Evolutionary conservation across 92 coral and sea anemone genomes (phyloP).

Genomic region (Palythoa caribaeorum): DNA sequence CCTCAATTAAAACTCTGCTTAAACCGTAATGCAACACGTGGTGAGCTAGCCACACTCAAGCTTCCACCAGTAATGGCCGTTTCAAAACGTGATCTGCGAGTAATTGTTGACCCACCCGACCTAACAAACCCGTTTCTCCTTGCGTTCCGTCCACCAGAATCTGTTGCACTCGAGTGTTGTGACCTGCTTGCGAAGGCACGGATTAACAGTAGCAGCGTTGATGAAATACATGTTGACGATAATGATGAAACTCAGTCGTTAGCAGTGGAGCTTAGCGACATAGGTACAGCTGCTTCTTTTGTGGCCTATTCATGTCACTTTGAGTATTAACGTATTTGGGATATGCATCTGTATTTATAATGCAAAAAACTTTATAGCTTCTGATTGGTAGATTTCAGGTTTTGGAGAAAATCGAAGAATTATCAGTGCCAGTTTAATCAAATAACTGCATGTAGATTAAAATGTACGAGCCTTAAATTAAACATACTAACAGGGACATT

Average conservation of each 20-base stretch:
- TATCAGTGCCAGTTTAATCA: too few relatives aligned
- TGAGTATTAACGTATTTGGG: too few relatives aligned
- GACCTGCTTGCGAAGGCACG: not conserved
- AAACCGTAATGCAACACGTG: conserved; percentile 8
- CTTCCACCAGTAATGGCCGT: conserved; percentile 24
- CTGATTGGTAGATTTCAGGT: too few relatives aligned
- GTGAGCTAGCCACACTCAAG: conserved; percentile 1
- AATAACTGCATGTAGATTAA: too few relatives aligned
- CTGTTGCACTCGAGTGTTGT: not conserved
- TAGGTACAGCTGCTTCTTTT: not conserved
- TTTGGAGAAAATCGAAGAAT: too few relatives aligned
- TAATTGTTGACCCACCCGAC: conserved; percentile 5
- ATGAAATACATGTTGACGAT: not conserved
- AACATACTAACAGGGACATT: too few relatives aligned
- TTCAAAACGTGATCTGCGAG: not conserved
- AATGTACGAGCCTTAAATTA: too few relatives aligned
- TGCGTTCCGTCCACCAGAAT: conserved; percentile 16
- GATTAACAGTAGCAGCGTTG: not conserved
- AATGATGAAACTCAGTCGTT: not conserved
- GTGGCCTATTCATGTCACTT: too few relatives aligned
- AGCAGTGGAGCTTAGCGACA: conserved; percentile 3
- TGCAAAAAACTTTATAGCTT: too few relatives aligned
- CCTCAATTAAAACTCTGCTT: conserved; percentile 24
- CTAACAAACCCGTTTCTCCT: conserved; percentile 5
- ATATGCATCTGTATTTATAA: too few relatives aligned